Percentiles rank a stretch among this genome's conserved stretches.
Evolutionary conservation across 1,140 invertebrate genomes (phyloP).

Genomic region (Cydia splendana): DNA sequence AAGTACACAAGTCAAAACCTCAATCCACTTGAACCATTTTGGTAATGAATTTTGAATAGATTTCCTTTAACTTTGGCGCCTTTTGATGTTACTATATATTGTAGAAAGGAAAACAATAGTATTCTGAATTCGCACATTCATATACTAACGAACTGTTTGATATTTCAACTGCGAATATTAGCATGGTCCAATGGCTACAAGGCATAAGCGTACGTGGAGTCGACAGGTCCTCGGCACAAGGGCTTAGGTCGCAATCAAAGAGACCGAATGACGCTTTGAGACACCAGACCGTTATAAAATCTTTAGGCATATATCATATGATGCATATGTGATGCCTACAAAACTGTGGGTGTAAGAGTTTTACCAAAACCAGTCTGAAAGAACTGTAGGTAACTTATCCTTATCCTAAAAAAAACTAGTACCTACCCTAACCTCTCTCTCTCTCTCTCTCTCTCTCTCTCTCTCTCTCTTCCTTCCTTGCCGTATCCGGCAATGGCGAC

Average conservation of each 20-base stretch:
- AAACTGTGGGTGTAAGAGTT: too few species aligned
- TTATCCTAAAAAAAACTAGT: too few species aligned
- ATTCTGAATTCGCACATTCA: neutral
- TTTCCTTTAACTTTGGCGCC: neutral
- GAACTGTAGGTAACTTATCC: too few species aligned
- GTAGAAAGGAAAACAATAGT: too few species aligned
- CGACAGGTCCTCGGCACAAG: constrained; percentile 26
- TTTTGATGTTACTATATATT: neutral
- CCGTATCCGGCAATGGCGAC: too few species aligned
- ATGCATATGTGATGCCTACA: too few species aligned
- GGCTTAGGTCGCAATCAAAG: constrained; percentile 31
- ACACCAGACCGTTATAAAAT: neutral
- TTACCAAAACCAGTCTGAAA: too few species aligned
- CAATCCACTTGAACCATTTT: too few species aligned
- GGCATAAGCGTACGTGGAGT: constrained; percentile 32
- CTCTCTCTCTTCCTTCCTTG: too few species aligned
- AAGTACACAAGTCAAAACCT: too few species aligned
- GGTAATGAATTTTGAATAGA: neutral
- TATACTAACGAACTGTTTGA: neutral
- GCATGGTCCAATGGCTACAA: constrained; percentile 30
- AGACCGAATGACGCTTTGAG: neutral
- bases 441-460: too few species aligned
- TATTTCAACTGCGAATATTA: constrained; percentile 21
- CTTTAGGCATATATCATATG: neutral
- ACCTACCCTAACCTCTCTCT: too few species aligned